A percentile compares a stretch with the other conserved stretches of the same genome.
phyloP scores from a whole-genome alignment of 2,113 vertebrate species.

The Muscicapa adusta region DNA sequence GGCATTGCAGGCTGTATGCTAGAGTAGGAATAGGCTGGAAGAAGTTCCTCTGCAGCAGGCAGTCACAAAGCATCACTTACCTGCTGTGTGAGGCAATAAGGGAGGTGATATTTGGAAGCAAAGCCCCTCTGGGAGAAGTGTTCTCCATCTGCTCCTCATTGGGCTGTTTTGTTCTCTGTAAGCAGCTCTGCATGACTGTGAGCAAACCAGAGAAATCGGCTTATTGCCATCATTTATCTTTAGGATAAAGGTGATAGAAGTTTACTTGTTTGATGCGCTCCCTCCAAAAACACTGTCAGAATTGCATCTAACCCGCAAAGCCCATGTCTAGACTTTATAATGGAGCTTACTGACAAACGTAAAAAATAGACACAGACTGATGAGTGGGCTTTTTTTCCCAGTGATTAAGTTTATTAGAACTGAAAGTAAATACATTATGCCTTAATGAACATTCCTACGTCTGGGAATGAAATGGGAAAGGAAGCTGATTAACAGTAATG shows the following conservation, averaged over 20 bases:
- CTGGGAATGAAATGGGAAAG: slow-evolving; percentile 54
- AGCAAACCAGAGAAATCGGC: slow-evolving; percentile 39
- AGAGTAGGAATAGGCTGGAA: background rate
- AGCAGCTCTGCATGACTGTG: background rate
- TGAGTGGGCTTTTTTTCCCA: background rate
- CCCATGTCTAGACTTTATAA: slow-evolving; percentile 56
- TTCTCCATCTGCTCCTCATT: slow-evolving; percentile 15
- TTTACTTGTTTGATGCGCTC: slow-evolving; percentile 26
- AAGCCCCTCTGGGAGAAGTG: slow-evolving; percentile 18
- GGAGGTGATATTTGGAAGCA: slow-evolving; percentile 42
- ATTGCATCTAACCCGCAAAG: background rate
- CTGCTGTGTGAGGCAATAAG: background rate
- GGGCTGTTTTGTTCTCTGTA: background rate
- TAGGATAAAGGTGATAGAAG: slow-evolving; percentile 47
- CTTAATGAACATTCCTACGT: slow-evolving; percentile 47
- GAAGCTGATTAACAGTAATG: slow-evolving; percentile 66
- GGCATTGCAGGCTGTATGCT: background rate
- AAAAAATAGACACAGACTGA: slow-evolving; percentile 47
- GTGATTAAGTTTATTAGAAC: slow-evolving; percentile 62
- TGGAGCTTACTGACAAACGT: slow-evolving; percentile 41
- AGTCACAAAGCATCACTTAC: background rate
- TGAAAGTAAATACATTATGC: slow-evolving; percentile 66
- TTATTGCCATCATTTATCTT: slow-evolving; percentile 58
- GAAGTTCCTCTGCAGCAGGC: background rate
- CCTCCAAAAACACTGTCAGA: slow-evolving; percentile 21